Base-by-base conservation (phyloP, 2,113 vertebrate species). In the Panthera leo region DNA sequence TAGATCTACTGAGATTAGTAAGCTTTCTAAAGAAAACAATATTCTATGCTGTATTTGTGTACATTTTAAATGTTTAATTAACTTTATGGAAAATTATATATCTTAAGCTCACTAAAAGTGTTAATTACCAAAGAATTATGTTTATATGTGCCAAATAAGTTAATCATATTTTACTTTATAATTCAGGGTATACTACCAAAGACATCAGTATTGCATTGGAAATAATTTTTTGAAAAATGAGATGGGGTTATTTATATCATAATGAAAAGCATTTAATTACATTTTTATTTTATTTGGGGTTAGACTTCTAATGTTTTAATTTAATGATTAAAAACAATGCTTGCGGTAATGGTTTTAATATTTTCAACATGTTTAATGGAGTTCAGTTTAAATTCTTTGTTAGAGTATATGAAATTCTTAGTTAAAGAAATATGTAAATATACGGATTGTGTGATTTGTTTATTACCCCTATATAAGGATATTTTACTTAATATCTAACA, bases 1-100 rank as follows among this genome's bases (percentile, higher is more conserved):
- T 86, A 98, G 99, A 98, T 99, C 99, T 92, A 97, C 99, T 61
- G 99, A 99, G 94, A 99, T 99, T 95, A 99, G 99, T 99, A 99
- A 99, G 99, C 98, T 95, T 68, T 97, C 31, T 95, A 90, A 82
- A 95, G 45, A 95, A 95, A 78, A 98, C 88, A 88, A 45, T 98
- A 94, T 92, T 87, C 95, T 91, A 96, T 96, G 21, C 93, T 97
- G 53, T 75, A 11, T 51, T 85, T 88, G 36, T 21, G 7, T 83
- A 53, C 25, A n/a, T 71, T 85, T 85, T 45, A 53, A 85, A 75
- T 95, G 8, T 83, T 48, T 53, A 45, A 25, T 51, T 23, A 29
- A 53, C 55, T 94, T 45, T 73, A 42, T 70, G 23, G 7, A 5
- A 80, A 71, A 88, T 36, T 39, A 14, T 25, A 2, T 88, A 91